These are phyloP conservation scores for Actenoides hombroni DNA, from an alignment of 2,113 vertebrate genomes.

Conservation along the genomic window DNA sequence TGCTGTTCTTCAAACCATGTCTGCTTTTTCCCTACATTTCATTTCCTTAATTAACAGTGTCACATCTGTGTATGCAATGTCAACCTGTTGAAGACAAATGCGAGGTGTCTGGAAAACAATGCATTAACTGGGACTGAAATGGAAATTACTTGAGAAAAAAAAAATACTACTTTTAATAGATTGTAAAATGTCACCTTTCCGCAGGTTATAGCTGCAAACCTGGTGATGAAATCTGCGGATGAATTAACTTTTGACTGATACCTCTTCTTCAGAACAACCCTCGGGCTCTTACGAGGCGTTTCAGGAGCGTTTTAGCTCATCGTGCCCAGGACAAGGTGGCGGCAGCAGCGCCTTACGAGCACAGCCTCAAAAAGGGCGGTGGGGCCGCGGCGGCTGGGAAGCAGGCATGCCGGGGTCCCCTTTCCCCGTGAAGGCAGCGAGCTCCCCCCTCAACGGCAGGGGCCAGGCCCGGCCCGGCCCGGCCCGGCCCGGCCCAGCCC, in stretches of 20 bases:
- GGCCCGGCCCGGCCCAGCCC: too few relatives aligned
- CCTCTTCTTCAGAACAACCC: fast-evolving
- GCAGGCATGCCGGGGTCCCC: fast-evolving
- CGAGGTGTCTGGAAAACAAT: not conserved
- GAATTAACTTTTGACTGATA: not conserved
- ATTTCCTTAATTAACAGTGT: not conserved
- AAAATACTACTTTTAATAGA: not conserved
- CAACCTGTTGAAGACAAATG: not conserved
- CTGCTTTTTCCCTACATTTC: not conserved
- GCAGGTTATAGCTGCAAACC: not conserved
- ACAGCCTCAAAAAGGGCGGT: fast-evolving
- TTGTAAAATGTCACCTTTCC: not conserved
- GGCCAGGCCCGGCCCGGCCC: too few relatives aligned
- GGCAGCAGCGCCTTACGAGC: not conserved
- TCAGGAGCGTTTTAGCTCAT: fast-evolving
- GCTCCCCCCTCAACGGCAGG: fast-evolving
- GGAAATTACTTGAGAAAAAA: not conserved
- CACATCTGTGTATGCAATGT: not conserved
- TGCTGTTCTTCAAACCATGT: not conserved
- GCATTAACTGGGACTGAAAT: not conserved
- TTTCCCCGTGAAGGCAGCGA: fast-evolving
- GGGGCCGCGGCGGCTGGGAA: fast-evolving
- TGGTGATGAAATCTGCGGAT: too few relatives aligned
- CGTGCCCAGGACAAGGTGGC: fast-evolving
- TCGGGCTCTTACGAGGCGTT: fast-evolving